phyloP scores from a whole-genome alignment of 2,797 vertebrate species.

The Acestrorhynchus altus region DNA sequence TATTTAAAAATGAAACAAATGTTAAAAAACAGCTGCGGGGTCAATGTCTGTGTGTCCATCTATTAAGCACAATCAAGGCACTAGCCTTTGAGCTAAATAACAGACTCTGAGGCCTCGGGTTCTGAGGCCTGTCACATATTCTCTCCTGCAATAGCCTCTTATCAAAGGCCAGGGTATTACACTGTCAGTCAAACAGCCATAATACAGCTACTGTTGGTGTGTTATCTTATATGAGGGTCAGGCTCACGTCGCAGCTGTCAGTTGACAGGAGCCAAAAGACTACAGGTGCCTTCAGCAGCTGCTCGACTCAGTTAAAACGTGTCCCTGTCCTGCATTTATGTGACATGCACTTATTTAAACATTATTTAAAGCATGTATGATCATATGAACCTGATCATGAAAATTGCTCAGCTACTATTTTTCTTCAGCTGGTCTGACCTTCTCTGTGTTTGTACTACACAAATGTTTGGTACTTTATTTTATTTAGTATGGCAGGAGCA shows the following conservation, averaged over 20 bases:
- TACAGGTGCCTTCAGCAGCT: conserved; percentile 15
- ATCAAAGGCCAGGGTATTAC: conserved; percentile 33
- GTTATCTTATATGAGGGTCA: conserved; percentile 42
- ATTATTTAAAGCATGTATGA: no score
- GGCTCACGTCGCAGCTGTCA: conserved; percentile 10
- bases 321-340: neutral
- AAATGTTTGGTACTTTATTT: no score
- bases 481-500: no score
- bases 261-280: conserved; percentile 21
- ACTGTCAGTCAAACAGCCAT: conserved; percentile 32
- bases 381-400: no score
- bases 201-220: conserved; percentile 18
- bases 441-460: no score
- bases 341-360: no score
- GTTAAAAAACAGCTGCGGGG: neutral
- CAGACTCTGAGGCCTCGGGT: no score
- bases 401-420: no score
- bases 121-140: conserved; percentile 1
- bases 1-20: neutral
- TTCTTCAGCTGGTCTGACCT: no score
- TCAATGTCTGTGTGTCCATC: neutral
- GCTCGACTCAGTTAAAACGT: neutral
- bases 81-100: neutral
- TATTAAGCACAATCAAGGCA: neutral
- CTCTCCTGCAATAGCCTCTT: conserved; percentile 13